These are phyloP conservation scores for Lasius platythorax DNA, from an alignment of 2,888 invertebrate species.

Conservation along the genomic window DNA sequence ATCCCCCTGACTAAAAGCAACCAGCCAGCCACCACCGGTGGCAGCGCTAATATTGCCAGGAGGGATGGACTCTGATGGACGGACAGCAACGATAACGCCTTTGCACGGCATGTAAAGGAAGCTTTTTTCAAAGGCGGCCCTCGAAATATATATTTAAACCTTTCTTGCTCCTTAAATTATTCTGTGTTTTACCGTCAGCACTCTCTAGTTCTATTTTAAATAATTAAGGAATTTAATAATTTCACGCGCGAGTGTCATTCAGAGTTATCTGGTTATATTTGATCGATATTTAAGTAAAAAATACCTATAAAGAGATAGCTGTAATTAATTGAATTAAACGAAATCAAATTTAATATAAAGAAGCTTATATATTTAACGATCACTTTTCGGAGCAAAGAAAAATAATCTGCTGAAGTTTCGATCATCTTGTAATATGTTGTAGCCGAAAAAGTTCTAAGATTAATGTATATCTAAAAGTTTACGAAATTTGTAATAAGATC, in stretches of 20 bases:
- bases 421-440: background rate
- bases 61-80: conserved; percentile 69
- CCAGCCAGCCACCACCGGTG: conserved; percentile 73
- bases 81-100: conserved; percentile 64
- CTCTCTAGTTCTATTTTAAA: background rate
- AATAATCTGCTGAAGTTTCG: background rate
- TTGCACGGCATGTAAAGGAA: conserved; percentile 60
- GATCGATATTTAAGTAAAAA: conserved; percentile 70
- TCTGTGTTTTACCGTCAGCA: background rate
- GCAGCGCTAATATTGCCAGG: conserved; percentile 75
- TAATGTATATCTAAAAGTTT: background rate
- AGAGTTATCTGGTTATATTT: conserved; percentile 67
- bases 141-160: conserved; percentile 55
- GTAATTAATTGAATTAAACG: conserved; percentile 43
- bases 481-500: background rate
- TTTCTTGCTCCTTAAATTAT: conserved; percentile 46
- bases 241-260: conserved; percentile 61
- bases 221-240: conserved; percentile 16
- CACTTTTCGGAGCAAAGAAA: background rate
- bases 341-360: background rate
- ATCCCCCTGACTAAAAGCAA: conserved; percentile 79
- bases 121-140: conserved; percentile 52
- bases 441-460: background rate
- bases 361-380: background rate
- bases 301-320: conserved; percentile 66